These are phyloP conservation scores for Genyomyrus donnyi DNA, from an alignment of 2,113 vertebrate species.

Conservation along the genomic window DNA sequence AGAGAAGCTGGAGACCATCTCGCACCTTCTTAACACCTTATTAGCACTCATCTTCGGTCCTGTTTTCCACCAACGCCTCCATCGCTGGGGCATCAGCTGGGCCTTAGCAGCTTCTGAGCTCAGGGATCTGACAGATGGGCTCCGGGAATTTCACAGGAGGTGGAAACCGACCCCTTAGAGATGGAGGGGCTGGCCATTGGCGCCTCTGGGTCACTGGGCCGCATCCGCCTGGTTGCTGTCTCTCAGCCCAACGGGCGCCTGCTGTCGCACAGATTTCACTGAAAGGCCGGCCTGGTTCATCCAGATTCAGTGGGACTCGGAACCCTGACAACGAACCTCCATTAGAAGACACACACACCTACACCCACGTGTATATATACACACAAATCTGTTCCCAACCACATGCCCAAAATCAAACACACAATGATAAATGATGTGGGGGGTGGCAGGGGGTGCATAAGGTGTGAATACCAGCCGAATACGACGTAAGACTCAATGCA, in stretches of 20 bases:
- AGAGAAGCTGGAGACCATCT: slow-evolving; percentile 15
- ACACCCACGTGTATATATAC: background rate
- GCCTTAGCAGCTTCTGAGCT: background rate
- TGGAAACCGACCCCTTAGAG: slow-evolving; percentile 31
- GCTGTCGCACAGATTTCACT: slow-evolving; percentile 34
- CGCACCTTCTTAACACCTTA: slow-evolving; percentile 33
- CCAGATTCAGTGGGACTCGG: background rate
- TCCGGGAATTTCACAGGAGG: slow-evolving; percentile 50
- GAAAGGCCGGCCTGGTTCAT: background rate
- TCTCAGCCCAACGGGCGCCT: slow-evolving; percentile 30
- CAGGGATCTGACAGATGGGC: slow-evolving; percentile 56
- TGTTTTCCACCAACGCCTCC: background rate
- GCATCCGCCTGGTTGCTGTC: slow-evolving; percentile 52
- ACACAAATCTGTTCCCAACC: background rate
- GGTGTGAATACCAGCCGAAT: background rate
- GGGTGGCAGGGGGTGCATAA: background rate
- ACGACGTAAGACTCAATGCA: background rate
- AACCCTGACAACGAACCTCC: background rate
- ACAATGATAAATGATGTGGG: background rate
- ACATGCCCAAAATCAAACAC: background rate
- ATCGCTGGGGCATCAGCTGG: background rate
- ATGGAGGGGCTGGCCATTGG: slow-evolving; percentile 52
- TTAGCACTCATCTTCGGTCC: slow-evolving; percentile 18
- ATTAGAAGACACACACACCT: background rate
- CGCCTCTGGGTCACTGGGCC: slow-evolving; percentile 59